Evolutionary conservation across 2,888 invertebrate genomes (phyloP).

Genomic region (Diogma glabrata): DNA sequence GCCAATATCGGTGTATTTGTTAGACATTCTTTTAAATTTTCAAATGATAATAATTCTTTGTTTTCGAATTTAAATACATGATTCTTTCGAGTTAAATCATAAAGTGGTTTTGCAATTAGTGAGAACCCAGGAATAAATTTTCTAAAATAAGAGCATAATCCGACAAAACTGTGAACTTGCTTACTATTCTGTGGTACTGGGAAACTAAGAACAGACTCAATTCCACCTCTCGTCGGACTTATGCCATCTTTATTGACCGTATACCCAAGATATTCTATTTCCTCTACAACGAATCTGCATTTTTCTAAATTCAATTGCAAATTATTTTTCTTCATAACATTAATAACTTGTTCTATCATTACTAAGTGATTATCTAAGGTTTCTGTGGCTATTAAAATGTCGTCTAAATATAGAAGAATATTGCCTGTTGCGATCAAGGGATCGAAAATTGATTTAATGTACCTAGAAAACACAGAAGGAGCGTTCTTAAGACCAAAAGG

Average conservation of each 20-base stretch:
- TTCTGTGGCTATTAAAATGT: constrained; percentile 19
- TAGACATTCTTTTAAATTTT: constrained; percentile 14
- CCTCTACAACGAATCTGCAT: too few species aligned
- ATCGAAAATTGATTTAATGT: constrained; percentile 17
- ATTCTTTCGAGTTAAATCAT: constrained; percentile 12
- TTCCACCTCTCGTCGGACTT: constrained; percentile 8
- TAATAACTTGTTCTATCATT: constrained; percentile 15
- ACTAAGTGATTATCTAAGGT: constrained; percentile 17
- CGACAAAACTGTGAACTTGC: too few species aligned
- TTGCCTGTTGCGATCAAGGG: too few species aligned
- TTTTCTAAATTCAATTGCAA: too few species aligned
- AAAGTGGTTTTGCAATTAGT: constrained; percentile 22
- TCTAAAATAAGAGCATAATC: too few species aligned
- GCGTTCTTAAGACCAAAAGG: constrained; percentile 22
- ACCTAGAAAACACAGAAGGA: constrained; percentile 20
- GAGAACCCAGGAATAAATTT: constrained; percentile 11
- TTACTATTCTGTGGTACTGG: too few species aligned
- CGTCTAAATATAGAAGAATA: constrained; percentile 23
- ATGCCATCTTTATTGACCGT: constrained; percentile 6
- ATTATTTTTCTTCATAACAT: too few species aligned
- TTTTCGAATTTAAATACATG: constrained; percentile 15
- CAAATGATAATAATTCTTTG: constrained; percentile 16
- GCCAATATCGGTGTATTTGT: constrained; percentile 23
- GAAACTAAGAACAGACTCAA: constrained; percentile 8
- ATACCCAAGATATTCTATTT: too few species aligned